phyloP scores from a whole-genome alignment of 1,140 invertebrate species.

The Hypsibius dujardini region DNA sequence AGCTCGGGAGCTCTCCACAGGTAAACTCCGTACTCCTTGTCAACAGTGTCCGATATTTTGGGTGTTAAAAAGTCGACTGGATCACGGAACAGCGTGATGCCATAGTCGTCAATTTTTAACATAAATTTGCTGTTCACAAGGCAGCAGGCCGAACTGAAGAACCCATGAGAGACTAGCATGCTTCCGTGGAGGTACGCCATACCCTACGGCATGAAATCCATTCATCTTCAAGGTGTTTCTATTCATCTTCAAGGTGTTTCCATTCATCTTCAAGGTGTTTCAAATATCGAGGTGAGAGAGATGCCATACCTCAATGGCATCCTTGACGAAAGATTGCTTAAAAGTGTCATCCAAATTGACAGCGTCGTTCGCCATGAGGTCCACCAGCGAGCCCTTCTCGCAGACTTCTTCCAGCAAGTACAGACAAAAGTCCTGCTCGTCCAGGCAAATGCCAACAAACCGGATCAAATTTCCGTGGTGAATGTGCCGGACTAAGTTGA shows the following conservation, averaged over 20 bases:
- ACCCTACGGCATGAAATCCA: neutral
- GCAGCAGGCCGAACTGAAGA: neutral
- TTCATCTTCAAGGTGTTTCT: neutral
- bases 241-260: neutral
- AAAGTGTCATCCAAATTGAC: neutral
- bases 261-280: neutral
- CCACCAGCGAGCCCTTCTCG: neutral
- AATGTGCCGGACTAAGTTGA: neutral
- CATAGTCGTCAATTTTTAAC: neutral
- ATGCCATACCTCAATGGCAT: neutral
- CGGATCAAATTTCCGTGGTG: neutral
- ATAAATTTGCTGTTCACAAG: slow-evolving; percentile 1
- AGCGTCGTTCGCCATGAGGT: neutral
- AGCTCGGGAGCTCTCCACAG: neutral
- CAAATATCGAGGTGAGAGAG: neutral
- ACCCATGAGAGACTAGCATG: neutral
- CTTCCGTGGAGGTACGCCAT: neutral
- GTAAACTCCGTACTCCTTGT: neutral
- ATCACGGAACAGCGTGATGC: neutral
- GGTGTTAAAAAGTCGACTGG: neutral
- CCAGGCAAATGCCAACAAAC: slow-evolving; percentile 1
- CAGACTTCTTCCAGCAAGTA: neutral
- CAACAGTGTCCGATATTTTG: neutral
- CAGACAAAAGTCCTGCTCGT: neutral
- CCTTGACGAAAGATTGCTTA: neutral